These are phyloP conservation scores for Diplogasteroides magnus DNA, from an alignment of 1,140 invertebrate species.

Conservation along the genomic window DNA sequence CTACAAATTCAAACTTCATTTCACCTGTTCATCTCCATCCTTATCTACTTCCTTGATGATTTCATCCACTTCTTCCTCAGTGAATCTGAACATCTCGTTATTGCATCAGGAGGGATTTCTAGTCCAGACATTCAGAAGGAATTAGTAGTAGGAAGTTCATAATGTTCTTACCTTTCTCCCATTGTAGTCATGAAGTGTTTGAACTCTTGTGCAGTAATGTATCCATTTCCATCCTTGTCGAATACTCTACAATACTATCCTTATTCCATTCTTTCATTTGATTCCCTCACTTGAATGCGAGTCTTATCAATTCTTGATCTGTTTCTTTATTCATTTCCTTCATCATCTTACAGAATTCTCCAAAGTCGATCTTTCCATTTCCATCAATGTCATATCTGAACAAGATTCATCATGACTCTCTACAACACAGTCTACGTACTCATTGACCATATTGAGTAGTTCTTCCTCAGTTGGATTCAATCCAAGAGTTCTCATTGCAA, in stretches of 20 bases:
- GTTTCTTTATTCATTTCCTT: conserved; percentile 56
- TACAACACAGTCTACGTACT: no score
- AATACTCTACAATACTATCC: conserved; percentile 44
- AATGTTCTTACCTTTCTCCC: conserved; percentile 50
- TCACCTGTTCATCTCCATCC: conserved; percentile 52
- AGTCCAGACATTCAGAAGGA: no score
- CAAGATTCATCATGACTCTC: no score
- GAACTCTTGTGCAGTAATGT: conserved; percentile 54
- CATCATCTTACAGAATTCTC: conserved; percentile 56
- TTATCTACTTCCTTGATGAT: conserved; percentile 54
- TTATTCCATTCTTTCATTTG: not conserved
- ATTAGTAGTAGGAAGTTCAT: no score
- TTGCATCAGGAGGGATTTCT: no score
- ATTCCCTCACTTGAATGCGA: conserved; percentile 51
- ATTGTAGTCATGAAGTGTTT: conserved; percentile 56
- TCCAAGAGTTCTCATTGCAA: conserved; percentile 53
- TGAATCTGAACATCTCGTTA: conserved; percentile 32
- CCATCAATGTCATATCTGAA: conserved; percentile 41
- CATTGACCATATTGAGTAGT: conserved; percentile 53
- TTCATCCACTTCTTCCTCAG: conserved; percentile 54
- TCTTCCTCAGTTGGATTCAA: conserved; percentile 55
- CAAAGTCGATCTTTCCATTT: conserved; percentile 53
- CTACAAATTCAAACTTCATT: not conserved
- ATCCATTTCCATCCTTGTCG: conserved; percentile 55
- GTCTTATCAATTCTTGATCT: conserved; percentile 52